These are phyloP conservation scores for Rynchops niger DNA, from an alignment of 2,113 vertebrate species.

Conservation along the genomic window DNA sequence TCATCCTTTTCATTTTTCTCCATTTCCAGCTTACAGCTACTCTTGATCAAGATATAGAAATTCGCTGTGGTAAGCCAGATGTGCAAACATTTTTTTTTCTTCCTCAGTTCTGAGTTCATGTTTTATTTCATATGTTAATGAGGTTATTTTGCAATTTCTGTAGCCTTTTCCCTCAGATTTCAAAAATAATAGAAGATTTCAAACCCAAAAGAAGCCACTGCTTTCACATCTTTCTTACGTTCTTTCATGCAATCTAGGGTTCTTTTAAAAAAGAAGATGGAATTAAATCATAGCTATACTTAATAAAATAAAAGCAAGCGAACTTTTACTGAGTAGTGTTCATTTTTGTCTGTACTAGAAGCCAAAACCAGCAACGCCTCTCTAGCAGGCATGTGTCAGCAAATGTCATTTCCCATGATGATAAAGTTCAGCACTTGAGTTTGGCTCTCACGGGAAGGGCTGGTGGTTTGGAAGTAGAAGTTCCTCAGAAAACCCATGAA, in stretches of 20 bases:
- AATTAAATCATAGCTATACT: background rate
- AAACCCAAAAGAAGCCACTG: background rate
- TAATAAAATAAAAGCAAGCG: constrained; percentile 18
- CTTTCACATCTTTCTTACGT: background rate
- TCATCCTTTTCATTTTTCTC: background rate
- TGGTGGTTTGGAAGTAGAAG: background rate
- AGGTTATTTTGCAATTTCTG: constrained; percentile 15
- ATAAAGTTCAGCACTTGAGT: background rate
- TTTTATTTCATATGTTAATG: constrained; percentile 19
- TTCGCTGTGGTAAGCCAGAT: background rate
- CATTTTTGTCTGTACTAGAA: background rate
- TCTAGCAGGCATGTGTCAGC: background rate
- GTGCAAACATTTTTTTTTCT: background rate
- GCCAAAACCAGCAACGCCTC: background rate
- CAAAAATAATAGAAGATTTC: background rate
- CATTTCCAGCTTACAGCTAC: background rate
- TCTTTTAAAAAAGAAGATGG: background rate
- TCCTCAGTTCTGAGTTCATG: background rate
- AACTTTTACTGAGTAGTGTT: background rate
- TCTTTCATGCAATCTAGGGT: background rate
- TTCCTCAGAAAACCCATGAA: background rate
- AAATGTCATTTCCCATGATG: background rate
- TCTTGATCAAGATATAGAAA: background rate
- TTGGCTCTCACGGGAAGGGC: background rate
- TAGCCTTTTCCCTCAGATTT: background rate